Conservation (phyloP, 1,140 invertebrate species). For the Sarcophaga bullata region DNA sequence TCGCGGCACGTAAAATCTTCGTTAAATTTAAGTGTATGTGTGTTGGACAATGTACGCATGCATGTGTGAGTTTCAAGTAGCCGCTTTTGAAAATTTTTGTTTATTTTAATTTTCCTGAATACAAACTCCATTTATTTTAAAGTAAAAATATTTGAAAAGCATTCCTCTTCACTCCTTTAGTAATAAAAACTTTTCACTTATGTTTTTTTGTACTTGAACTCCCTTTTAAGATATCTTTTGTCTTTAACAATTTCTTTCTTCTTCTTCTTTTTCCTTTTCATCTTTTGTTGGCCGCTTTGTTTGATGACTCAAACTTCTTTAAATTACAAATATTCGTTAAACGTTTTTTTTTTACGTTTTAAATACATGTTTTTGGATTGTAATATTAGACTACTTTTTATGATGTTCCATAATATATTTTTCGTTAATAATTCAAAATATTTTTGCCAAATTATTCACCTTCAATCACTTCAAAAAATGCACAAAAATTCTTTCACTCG, state of each 20-base stretch:
- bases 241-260: no score
- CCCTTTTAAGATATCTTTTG: no score
- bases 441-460: conserved; percentile 30
- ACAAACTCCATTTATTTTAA: no score
- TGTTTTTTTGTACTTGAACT: no score
- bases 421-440: not conserved
- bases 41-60: not conserved
- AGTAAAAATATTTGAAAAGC: no score
- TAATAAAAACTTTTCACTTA: no score
- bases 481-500: conserved; percentile 42
- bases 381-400: not conserved
- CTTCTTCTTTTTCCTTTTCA: conserved; percentile 1
- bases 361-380: not conserved
- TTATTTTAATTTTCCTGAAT: not conserved
- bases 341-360: not conserved
- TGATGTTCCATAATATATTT: not conserved
- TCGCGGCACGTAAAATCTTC: conserved; percentile 26
- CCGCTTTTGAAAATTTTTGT: conserved; percentile 17
- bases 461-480: conserved; percentile 37
- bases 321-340: not conserved
- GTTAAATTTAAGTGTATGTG: conserved; percentile 2
- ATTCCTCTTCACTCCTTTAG: no score
- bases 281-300: conserved; percentile 25
- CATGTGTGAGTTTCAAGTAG: not conserved
- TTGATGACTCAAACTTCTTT: conserved; percentile 6